These are phyloP conservation scores for Tipula confusa DNA, from an alignment of 2,888 invertebrate genomes.

Conservation along the genomic window DNA sequence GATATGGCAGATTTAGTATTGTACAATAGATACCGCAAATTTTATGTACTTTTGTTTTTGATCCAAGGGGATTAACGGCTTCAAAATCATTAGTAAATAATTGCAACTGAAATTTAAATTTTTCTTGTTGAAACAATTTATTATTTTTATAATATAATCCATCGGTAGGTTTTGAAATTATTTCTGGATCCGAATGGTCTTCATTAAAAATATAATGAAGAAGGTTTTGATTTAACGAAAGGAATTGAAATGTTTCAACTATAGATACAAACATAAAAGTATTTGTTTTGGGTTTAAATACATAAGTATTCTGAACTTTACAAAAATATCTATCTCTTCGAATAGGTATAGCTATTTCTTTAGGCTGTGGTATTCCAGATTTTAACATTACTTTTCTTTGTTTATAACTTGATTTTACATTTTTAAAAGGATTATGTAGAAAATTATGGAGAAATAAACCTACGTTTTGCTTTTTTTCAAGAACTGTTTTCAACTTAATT, in stretches of 20 bases:
- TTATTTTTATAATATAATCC: not conserved
- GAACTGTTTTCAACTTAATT: too few relatives aligned
- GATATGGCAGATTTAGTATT: too few relatives aligned
- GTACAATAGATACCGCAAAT: too few relatives aligned
- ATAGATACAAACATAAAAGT: not conserved
- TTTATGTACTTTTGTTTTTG: too few relatives aligned
- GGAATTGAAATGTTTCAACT: not conserved
- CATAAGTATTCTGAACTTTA: not conserved
- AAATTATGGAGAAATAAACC: too few relatives aligned
- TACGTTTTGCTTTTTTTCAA: too few relatives aligned
- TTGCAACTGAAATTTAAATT: not conserved
- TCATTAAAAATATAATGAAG: not conserved
- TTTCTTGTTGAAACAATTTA: not conserved
- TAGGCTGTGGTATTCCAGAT: not conserved
- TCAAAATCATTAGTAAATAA: not conserved
- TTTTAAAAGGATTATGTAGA: too few relatives aligned
- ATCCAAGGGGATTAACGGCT: not conserved
- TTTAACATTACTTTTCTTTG: too few relatives aligned
- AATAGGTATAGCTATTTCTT: not conserved
- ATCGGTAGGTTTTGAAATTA: not conserved
- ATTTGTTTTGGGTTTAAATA: not conserved
- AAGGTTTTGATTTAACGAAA: not conserved
- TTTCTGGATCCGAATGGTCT: not conserved
- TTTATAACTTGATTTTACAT: too few relatives aligned
- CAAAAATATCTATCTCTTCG: not conserved